Evolutionary conservation across 1,140 invertebrate species (phyloP).

Genomic region (Galleria mellonella): DNA sequence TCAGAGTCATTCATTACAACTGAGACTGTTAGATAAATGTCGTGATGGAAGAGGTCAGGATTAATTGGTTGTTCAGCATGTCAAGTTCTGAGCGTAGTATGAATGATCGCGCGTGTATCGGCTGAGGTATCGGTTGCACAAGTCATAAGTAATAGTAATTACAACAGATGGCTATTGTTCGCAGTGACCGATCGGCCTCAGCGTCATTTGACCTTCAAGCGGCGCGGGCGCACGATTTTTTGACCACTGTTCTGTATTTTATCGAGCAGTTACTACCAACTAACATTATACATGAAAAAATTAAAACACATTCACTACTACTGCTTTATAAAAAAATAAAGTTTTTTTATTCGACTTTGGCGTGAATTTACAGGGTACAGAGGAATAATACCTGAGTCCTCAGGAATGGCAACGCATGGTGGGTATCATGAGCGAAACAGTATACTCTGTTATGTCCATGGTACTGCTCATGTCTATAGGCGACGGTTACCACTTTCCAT

Average conservation of each 20-base stretch:
- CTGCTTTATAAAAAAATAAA: too few relatives aligned
- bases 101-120: slow-evolving; percentile 28
- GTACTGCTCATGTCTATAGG: too few relatives aligned
- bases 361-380: too few relatives aligned
- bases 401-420: too few relatives aligned
- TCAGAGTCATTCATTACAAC: neutral
- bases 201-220: slow-evolving; percentile 44
- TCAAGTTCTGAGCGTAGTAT: slow-evolving; percentile 12
- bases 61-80: slow-evolving; percentile 10
- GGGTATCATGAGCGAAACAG: too few relatives aligned
- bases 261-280: slow-evolving; percentile 28
- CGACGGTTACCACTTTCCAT: too few relatives aligned
- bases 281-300: too few relatives aligned
- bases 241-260: slow-evolving; percentile 41
- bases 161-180: slow-evolving; percentile 70
- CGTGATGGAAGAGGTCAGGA: slow-evolving; percentile 15
- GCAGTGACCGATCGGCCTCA: slow-evolving; percentile 48
- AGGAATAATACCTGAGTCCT: too few relatives aligned
- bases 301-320: too few relatives aligned
- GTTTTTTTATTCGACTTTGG: too few relatives aligned
- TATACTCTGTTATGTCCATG: too few relatives aligned
- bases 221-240: slow-evolving; percentile 57
- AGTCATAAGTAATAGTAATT: slow-evolving; percentile 63
- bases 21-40: neutral
- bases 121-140: slow-evolving; percentile 47